phyloP scores from a whole-genome alignment of 2,888 invertebrate species.

The Drosophila affinis region DNA sequence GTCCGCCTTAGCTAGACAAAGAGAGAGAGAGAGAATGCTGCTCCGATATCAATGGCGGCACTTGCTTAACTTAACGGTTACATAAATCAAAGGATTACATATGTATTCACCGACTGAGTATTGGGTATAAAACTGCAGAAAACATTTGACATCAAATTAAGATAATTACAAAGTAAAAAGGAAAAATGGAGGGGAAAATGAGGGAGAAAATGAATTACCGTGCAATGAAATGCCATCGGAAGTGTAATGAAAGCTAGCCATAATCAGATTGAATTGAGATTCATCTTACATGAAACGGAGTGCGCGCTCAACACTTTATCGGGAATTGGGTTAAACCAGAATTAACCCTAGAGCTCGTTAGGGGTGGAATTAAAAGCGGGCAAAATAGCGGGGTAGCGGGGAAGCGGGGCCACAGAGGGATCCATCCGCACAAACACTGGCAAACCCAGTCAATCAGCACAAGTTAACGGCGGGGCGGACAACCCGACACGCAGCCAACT shows the following conservation, averaged over 20 bases:
- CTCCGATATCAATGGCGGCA: too few species aligned
- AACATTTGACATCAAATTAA: neutral
- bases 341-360: slow-evolving; percentile 12
- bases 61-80: too few species aligned
- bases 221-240: neutral
- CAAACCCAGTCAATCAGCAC: slow-evolving; percentile 27
- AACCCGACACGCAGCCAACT: slow-evolving; percentile 31
- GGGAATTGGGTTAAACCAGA: slow-evolving; percentile 19
- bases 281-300: neutral
- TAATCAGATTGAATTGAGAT: slow-evolving; percentile 2
- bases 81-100: too few species aligned
- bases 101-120: too few species aligned
- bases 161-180: neutral
- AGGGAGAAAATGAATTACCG: too few species aligned
- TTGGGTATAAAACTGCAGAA: too few species aligned
- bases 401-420: neutral
- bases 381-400: neutral
- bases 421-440: slow-evolving; percentile 5
- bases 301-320: neutral
- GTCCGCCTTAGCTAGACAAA: too few species aligned
- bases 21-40: too few species aligned
- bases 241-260: neutral
- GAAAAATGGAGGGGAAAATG: neutral
- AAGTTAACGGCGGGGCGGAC: slow-evolving; percentile 16
- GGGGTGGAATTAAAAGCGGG: neutral